Evolutionary conservation across 2,797 vertebrate species (phyloP), one percentile per base, ranked within the genome.

Genomic region (Tiaroga cobitis): DNA sequence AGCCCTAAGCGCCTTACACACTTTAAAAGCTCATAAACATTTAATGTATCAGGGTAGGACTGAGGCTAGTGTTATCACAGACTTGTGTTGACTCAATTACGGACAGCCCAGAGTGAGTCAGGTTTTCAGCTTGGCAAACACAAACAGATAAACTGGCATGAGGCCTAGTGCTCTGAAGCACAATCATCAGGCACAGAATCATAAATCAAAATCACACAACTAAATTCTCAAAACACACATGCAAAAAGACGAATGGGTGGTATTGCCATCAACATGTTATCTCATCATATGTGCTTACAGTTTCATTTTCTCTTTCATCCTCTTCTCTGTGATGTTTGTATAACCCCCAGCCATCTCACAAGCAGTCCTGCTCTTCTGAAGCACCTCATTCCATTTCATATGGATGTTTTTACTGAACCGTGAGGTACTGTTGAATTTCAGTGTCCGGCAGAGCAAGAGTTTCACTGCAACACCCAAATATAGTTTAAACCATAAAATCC

Each of bases 1-100:
- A 75, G 46, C 26, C 72, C 41, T 56, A 56, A 72, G 74, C n/a
- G 9, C 54, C 39, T 61, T 19, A 72, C 65, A 81, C 32, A 86
- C 73, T 82, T 82, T 82, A 78, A 39, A 82, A 41, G 65, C 54
- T 86, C 39, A 78, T 72, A 69, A 72, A 77, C 74, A 78, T 86
- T 86, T 82, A 63, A 86, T 86, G 54, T 43, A 78, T 70, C n/a
- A 18, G 34, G 41, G 63, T 10, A 69, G 73, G 73, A 78, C 56
- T 75, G 73, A 43, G 51, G 73, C 65, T 39, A 81, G 59, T n/a
- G 29, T 34, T 70, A 77, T 82, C 73, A 69, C 29, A 7, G 65
- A 39, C 24, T 46, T 51, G 49, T 69, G 73, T 72, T 78, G 63
- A 82, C 39, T 78, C 72, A 54, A 41, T 83, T 76, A 83, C 32